Evolutionary conservation across 2,113 vertebrate genomes (phyloP).

Genomic region (Antechinus flavipes): DNA sequence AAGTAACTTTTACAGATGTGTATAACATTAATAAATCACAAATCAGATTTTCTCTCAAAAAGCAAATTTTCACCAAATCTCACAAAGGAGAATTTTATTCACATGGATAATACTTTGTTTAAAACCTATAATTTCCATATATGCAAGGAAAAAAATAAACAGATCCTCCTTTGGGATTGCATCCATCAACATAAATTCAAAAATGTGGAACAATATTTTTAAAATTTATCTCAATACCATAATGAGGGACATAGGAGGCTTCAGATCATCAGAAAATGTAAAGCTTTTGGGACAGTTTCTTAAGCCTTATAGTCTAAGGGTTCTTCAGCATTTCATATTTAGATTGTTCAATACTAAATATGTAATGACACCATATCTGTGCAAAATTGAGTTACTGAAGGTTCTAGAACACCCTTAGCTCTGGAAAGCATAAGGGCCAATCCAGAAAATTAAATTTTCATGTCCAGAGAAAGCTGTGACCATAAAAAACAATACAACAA

Average conservation of each 20-base stretch:
- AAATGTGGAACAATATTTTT: slow-evolving; percentile 41
- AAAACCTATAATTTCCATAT: slow-evolving; percentile 41
- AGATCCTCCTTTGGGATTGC: not conserved
- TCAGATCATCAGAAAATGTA: slow-evolving; percentile 22
- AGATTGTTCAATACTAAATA: not conserved
- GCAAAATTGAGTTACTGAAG: not conserved
- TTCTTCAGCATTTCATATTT: not conserved
- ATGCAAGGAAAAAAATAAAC: slow-evolving; percentile 23
- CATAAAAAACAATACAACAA: not conserved
- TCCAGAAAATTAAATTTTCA: not conserved
- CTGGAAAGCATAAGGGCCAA: not conserved
- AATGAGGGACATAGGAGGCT: not conserved
- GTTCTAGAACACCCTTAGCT: not conserved
- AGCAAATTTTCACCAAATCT: slow-evolving; percentile 33
- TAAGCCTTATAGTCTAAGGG: not conserved
- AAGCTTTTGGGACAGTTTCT: slow-evolving; percentile 2
- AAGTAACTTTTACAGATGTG: slow-evolving; percentile 54
- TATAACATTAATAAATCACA: slow-evolving; percentile 62
- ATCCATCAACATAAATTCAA: slow-evolving; percentile 42
- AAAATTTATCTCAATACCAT: slow-evolving; percentile 7
- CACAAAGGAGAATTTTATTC: slow-evolving; percentile 40
- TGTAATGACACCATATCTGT: not conserved
- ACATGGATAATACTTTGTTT: slow-evolving; percentile 45
- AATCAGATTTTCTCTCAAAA: slow-evolving; percentile 37
- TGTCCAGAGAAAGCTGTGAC: not conserved